Percentiles rank a stretch among this genome's conserved stretches.
Conservation (phyloP, 2,113 vertebrate species). For the Microtus oregoni region DNA sequence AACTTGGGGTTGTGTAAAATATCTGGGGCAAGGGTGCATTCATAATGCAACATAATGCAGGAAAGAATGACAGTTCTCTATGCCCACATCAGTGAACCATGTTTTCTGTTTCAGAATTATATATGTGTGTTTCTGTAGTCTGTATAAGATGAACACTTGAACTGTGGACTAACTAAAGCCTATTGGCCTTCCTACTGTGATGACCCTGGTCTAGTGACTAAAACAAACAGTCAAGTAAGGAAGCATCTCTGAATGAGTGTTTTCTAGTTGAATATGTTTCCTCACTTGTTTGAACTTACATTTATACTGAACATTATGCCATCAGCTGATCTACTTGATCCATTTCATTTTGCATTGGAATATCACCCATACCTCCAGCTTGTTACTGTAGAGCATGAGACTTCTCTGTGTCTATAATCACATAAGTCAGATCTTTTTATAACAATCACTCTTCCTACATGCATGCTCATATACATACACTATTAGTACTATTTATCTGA, state of each 20-base stretch:
- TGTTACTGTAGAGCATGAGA: neutral
- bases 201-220: neutral
- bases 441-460: neutral
- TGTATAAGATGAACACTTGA: neutral
- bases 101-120: neutral
- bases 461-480: neutral
- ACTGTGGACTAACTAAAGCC: neutral
- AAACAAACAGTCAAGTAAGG: neutral
- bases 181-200: rapidly evolving
- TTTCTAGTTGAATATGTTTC: neutral
- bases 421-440: neutral
- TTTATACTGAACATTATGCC: neutral
- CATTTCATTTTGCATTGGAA: neutral
- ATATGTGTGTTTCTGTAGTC: neutral
- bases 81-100: neutral
- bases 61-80: neutral
- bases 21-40: neutral
- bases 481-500: neutral
- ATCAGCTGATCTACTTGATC: neutral
- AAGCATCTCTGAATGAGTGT: neutral
- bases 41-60: neutral
- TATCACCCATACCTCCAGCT: neutral
- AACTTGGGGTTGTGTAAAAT: neutral
- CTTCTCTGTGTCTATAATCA: neutral
- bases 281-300: neutral